Evolutionary conservation across 2,113 vertebrate genomes (phyloP).

Genomic region (Esox niger): DNA sequence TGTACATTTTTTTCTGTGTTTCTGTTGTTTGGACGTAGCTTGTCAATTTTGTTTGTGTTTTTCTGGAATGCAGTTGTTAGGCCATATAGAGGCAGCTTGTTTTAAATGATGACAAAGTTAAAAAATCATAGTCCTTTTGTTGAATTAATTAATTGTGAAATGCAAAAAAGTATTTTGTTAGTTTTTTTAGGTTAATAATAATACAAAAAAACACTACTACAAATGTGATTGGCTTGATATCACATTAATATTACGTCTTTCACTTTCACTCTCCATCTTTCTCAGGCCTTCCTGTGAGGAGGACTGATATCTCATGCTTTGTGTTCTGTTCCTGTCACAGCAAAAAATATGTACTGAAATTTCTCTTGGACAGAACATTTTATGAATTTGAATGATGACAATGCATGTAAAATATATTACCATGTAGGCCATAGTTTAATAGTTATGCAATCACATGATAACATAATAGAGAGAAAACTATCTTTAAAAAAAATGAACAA

Average conservation of each 20-base stretch:
- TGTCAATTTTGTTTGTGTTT: no score
- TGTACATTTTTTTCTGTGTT: no score
- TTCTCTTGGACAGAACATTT: slow-evolving; percentile 7
- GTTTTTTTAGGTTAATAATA: no score
- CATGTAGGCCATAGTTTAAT: slow-evolving; percentile 16
- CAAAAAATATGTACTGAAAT: background rate
- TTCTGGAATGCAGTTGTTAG: no score
- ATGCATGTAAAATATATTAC: slow-evolving; percentile 12
- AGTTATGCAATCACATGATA: slow-evolving; percentile 40
- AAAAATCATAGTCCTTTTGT: background rate
- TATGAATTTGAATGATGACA: slow-evolving; percentile 20
- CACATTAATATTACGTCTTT: slow-evolving; percentile 68
- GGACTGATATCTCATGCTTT: slow-evolving; percentile 63
- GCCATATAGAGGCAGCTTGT: background rate
- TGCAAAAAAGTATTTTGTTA: slow-evolving; percentile 13
- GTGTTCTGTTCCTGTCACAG: slow-evolving; percentile 37
- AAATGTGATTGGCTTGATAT: slow-evolving; percentile 62
- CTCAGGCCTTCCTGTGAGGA: slow-evolving; percentile 78
- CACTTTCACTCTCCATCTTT: slow-evolving; percentile 66
- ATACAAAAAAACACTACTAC: no score
- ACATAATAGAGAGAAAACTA: slow-evolving; percentile 35
- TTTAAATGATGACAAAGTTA: background rate
- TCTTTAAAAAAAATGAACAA: slow-evolving; percentile 40
- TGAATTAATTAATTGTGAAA: slow-evolving; percentile 17
- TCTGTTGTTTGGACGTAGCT: no score